Evolutionary conservation across 2,888 invertebrate species (phyloP).

Genomic region (Osmoderma eremita): DNA sequence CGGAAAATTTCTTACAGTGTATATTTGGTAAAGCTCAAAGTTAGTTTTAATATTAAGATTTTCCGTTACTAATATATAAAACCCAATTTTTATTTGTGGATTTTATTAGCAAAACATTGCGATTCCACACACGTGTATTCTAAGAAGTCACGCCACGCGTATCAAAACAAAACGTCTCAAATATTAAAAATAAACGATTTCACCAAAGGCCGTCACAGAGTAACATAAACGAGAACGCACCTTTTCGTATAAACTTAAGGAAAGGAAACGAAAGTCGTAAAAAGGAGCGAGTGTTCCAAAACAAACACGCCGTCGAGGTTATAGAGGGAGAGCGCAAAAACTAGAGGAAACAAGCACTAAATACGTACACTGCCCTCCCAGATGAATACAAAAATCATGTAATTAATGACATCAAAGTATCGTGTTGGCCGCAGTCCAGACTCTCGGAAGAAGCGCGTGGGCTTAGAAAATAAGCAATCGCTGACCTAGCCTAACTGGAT

Average conservation of each 20-base stretch:
- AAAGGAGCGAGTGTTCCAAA: constrained; percentile 16
- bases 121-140: not conserved
- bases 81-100: too few species aligned
- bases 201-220: not conserved
- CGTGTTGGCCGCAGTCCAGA: constrained; percentile 50
- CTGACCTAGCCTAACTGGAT: constrained; percentile 47
- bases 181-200: constrained; percentile 30
- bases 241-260: constrained; percentile 3
- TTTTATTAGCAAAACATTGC: too few species aligned
- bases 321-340: constrained; percentile 11
- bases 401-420: constrained; percentile 49
- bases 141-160: constrained; percentile 18
- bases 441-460: constrained; percentile 45
- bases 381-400: constrained; percentile 38
- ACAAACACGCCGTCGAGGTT: constrained; percentile 15
- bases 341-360: not conserved
- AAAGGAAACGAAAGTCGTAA: constrained; percentile 10
- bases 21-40: too few species aligned
- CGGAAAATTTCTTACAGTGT: too few species aligned
- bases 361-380: constrained; percentile 9
- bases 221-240: constrained; percentile 3
- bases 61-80: too few species aligned
- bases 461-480: constrained; percentile 44
- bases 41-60: too few species aligned
- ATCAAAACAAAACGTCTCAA: constrained; percentile 30